These are phyloP conservation scores for Clarias batrachus DNA, from an alignment of 2,113 vertebrate genomes.

Conservation along the genomic window DNA sequence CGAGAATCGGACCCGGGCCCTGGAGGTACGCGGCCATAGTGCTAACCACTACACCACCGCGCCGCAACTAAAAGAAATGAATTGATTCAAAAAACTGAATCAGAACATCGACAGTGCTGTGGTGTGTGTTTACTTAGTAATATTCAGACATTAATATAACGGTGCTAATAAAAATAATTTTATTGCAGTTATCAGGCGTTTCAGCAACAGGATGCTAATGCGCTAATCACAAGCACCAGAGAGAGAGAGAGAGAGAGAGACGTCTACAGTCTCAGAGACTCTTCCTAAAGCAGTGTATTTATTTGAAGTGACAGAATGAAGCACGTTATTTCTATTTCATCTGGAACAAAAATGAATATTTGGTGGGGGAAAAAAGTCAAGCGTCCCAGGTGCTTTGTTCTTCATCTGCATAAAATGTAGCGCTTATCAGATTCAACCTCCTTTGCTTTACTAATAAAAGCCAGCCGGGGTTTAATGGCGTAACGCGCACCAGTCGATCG, in stretches of 20 bases:
- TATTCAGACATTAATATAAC: background rate
- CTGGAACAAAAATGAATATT: background rate
- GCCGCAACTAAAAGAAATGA: background rate
- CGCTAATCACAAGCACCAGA: background rate
- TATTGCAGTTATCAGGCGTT: background rate
- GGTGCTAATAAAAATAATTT: background rate
- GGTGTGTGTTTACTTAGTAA: background rate
- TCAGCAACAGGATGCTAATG: background rate
- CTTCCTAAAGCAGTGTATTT: background rate
- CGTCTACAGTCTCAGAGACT: background rate
- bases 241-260: too few species aligned
- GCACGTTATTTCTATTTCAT: background rate
- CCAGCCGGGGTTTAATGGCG: background rate
- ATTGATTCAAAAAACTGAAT: background rate
- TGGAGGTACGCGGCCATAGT: too few species aligned
- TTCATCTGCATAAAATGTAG: background rate
- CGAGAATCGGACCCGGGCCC: too few species aligned
- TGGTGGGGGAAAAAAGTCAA: background rate
- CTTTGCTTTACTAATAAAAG: background rate
- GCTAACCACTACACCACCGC: too few species aligned
- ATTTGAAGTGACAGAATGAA: background rate
- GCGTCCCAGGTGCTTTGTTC: background rate
- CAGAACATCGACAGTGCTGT: background rate
- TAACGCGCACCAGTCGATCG: background rate
- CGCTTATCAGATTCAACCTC: background rate